phyloP scores from a whole-genome alignment of 2,113 vertebrate species.

The Rhodinocichla rosea region DNA sequence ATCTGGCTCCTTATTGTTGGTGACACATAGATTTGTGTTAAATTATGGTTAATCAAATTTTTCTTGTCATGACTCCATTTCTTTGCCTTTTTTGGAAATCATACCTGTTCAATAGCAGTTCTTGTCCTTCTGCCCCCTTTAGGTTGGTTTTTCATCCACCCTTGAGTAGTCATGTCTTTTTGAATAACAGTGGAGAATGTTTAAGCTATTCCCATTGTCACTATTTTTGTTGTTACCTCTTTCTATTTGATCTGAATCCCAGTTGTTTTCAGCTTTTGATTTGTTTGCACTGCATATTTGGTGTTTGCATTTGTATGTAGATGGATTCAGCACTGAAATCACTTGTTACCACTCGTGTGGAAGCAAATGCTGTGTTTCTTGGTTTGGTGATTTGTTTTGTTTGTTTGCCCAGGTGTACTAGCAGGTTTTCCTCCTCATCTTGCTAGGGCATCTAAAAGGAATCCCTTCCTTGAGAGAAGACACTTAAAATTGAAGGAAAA shows the following conservation, averaged over 20 bases:
- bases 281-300: not conserved
- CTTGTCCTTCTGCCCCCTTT: not conserved
- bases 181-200: not conserved
- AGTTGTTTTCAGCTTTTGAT: not conserved
- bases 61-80: not conserved
- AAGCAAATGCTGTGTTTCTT: not conserved
- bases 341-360: not conserved
- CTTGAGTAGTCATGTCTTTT: not conserved
- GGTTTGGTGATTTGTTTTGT: not conserved
- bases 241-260: not conserved
- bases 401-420: not conserved
- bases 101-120: not conserved
- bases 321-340: not conserved
- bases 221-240: not conserved
- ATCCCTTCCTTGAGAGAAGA: not conserved
- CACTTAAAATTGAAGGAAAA: not conserved
- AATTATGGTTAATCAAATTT: not conserved
- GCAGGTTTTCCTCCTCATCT: not conserved
- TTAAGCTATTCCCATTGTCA: not conserved
- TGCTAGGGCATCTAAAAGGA: not conserved
- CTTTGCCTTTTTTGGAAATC: not conserved
- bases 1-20: not conserved
- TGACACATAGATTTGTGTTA: not conserved
- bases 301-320: not conserved
- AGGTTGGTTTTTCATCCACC: not conserved